Evolutionary conservation across 2,888 invertebrate genomes (phyloP).

Genomic region (Drosophila sordidula): DNA sequence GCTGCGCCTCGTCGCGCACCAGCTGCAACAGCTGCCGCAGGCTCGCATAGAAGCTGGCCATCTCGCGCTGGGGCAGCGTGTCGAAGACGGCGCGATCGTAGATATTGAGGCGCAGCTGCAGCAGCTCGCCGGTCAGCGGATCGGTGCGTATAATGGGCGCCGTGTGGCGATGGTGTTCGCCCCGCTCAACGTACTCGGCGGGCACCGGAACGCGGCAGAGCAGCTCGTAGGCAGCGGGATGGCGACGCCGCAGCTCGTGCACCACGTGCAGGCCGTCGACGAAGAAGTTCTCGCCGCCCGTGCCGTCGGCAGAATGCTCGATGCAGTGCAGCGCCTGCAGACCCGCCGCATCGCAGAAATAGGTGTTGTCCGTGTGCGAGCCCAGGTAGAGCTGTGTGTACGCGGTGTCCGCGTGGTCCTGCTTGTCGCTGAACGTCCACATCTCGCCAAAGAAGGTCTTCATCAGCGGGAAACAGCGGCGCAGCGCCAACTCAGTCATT

Average conservation of each 20-base stretch:
- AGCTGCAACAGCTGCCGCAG: slow-evolving; percentile 86
- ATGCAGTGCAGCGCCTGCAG: slow-evolving; percentile 88
- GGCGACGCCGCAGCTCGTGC: slow-evolving; percentile 85
- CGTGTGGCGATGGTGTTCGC: slow-evolving; percentile 86
- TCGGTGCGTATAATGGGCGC: slow-evolving; percentile 88
- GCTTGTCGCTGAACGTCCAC: slow-evolving; percentile 88
- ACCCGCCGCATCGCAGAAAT: slow-evolving; percentile 91
- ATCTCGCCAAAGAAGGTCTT: slow-evolving; percentile 91
- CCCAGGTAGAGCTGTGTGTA: slow-evolving; percentile 89
- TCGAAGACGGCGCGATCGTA: slow-evolving; percentile 90
- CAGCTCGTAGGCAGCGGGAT: slow-evolving; percentile 87
- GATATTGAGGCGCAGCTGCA: slow-evolving; percentile 90
- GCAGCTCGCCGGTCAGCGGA: slow-evolving; percentile 86
- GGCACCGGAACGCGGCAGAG: slow-evolving; percentile 87
- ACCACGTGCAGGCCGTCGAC: slow-evolving; percentile 91
- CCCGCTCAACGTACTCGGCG: slow-evolving; percentile 89
- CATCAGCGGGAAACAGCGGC: slow-evolving; percentile 87
- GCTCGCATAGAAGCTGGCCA: slow-evolving; percentile 88
- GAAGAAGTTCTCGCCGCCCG: slow-evolving; percentile 90
- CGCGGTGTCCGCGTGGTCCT: slow-evolving; percentile 89
- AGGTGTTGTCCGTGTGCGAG: slow-evolving; percentile 92
- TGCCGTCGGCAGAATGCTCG: slow-evolving; percentile 86
- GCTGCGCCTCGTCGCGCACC: slow-evolving; percentile 86
- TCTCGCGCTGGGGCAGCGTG: slow-evolving; percentile 86
- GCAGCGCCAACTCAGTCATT: slow-evolving; percentile 86